These are phyloP conservation scores for Aphidius gifuensis DNA, from an alignment of 1,140 invertebrate genomes.

Conservation along the genomic window DNA sequence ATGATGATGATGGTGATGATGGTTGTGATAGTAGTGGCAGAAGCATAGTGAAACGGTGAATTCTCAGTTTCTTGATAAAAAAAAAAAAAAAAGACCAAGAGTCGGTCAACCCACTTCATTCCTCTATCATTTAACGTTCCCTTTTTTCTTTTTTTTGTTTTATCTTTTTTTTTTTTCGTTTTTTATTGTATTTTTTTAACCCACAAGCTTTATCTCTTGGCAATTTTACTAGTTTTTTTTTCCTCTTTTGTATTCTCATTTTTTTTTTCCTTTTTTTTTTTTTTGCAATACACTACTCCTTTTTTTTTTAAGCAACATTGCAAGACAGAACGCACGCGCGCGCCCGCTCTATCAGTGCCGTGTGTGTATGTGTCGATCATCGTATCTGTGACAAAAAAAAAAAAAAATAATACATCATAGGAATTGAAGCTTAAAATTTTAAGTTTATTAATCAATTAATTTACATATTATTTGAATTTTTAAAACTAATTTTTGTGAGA, in stretches of 20 bases:
- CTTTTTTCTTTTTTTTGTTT: too few species aligned
- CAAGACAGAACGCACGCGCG: constrained; percentile 13
- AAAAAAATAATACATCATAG: too few species aligned
- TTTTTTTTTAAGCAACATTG: neutral
- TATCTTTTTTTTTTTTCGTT: neutral
- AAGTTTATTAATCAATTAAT: too few species aligned
- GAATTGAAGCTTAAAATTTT: neutral
- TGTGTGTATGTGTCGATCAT: neutral
- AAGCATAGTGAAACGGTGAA: neutral
- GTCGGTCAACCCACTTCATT: too few species aligned
- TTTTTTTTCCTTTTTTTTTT: neutral
- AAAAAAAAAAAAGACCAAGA: too few species aligned
- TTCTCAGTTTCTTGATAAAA: neutral
- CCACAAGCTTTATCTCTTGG: neutral
- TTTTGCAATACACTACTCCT: too few species aligned
- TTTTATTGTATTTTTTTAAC: neutral
- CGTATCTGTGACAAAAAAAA: too few species aligned
- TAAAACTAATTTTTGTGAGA: neutral
- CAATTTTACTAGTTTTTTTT: neutral
- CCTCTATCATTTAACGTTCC: too few species aligned
- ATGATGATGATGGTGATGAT: constrained; percentile 9
- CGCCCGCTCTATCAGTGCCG: neutral
- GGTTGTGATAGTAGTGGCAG: constrained; percentile 1
- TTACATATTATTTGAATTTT: neutral
- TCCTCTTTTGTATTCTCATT: neutral